Evolutionary conservation across 2,113 vertebrate species (phyloP).

Genomic region (Phaethon lepturus): DNA sequence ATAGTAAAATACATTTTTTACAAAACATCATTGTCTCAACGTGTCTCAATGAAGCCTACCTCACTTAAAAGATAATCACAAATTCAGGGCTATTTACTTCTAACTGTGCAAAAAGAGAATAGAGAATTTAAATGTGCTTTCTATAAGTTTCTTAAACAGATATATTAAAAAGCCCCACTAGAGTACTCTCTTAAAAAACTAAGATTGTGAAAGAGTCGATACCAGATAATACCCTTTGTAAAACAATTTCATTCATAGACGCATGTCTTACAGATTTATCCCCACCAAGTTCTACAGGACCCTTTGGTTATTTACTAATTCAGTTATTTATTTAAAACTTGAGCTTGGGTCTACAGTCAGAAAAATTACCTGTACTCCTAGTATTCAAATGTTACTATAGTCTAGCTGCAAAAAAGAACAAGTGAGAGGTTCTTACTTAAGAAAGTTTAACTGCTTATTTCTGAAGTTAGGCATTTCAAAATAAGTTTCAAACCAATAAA

Average conservation of each 20-base stretch:
- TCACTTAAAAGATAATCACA: not conserved
- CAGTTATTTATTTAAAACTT: not conserved
- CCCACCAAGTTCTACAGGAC: not conserved
- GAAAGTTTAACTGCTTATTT: not conserved
- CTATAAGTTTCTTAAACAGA: not conserved
- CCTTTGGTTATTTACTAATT: not conserved
- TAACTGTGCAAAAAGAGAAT: not conserved
- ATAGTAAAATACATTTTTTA: not conserved
- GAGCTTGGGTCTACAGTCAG: not conserved
- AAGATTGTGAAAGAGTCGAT: not conserved
- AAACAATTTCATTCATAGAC: not conserved
- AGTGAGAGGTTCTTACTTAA: not conserved
- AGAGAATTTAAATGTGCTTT: not conserved
- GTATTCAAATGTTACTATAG: not conserved
- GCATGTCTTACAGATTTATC: not conserved
- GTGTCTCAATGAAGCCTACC: not conserved
- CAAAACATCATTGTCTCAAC: not conserved
- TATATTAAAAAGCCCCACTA: not conserved
- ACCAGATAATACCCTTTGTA: not conserved
- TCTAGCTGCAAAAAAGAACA: not conserved
- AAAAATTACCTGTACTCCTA: not conserved
- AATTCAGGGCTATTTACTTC: not conserved
- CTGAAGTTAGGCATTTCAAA: not conserved
- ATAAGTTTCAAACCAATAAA: not conserved
- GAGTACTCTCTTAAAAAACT: not conserved